These are phyloP conservation scores for Vombatus ursinus DNA, from an alignment of 2,113 vertebrate genomes.

Conservation along the genomic window DNA sequence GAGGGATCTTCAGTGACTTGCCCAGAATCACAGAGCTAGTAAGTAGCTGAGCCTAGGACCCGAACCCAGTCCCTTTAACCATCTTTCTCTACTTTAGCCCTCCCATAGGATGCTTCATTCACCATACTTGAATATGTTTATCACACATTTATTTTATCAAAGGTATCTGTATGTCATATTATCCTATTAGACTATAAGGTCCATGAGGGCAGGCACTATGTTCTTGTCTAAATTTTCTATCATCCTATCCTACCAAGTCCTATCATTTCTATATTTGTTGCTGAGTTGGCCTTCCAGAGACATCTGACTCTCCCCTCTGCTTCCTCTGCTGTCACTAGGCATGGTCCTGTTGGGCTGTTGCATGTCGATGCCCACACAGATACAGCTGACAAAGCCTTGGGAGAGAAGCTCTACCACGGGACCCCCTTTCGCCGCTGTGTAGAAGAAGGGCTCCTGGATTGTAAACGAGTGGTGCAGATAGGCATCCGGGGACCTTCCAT, in stretches of 20 bases:
- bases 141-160: neutral
- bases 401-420: conserved; percentile 92
- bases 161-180: neutral
- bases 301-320: conserved; percentile 8
- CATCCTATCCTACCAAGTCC: too few species aligned
- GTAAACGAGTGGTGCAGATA: conserved; percentile 91
- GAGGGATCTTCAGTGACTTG: neutral
- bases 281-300: neutral
- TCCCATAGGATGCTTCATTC: neutral
- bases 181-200: neutral
- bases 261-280: too few species aligned
- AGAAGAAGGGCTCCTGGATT: conserved; percentile 93
- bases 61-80: neutral
- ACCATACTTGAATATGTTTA: neutral
- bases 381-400: conserved; percentile 86
- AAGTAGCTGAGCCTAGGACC: neutral
- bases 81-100: neutral
- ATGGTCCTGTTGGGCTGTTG: conserved; percentile 93
- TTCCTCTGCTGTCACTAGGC: conserved; percentile 73
- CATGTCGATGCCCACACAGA: conserved; percentile 95
- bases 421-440: conserved; percentile 92
- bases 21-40: neutral
- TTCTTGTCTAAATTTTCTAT: neutral
- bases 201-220: neutral
- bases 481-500: conserved; percentile 91